Percentiles rank a stretch among this genome's conserved stretches.
Evolutionary conservation across 2,888 invertebrate genomes (phyloP).

Genomic region (Colostygia pectinataria): DNA sequence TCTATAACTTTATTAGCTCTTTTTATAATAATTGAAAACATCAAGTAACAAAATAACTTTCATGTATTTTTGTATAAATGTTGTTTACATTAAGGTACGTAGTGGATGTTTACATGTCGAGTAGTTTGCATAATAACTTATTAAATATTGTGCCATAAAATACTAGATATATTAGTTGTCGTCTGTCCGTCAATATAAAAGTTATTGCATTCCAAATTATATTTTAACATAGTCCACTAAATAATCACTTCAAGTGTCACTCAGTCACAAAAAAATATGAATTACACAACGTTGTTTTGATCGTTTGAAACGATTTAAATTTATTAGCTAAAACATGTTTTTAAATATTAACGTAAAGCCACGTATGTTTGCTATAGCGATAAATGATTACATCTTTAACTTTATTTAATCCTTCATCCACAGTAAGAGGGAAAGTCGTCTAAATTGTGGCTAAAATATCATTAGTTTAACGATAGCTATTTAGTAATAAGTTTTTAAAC

Average conservation of each 20-base stretch:
- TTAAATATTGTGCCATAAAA: conserved; percentile 52
- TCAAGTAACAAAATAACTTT: conserved; percentile 34
- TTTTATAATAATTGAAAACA: conserved; percentile 18
- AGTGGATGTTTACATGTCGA: conserved; percentile 35
- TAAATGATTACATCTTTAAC: conserved; percentile 3
- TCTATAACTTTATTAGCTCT: conserved; percentile 5
- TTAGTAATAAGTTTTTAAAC: conserved; percentile 17
- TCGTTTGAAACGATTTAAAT: conserved; percentile 58
- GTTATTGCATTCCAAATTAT: conserved; percentile 57
- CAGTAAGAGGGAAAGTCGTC: conserved; percentile 46
- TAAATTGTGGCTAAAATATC: conserved; percentile 43
- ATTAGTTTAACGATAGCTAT: conserved; percentile 14
- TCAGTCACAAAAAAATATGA: background rate
- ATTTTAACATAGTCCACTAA: conserved; percentile 21
- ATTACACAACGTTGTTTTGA: conserved; percentile 29
- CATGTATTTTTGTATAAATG: conserved; percentile 68
- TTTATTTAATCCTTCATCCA: conserved; percentile 19
- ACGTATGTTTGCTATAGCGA: no score
- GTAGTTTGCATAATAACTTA: conserved; percentile 29
- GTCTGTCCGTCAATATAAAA: conserved; percentile 24
- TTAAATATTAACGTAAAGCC: no score
- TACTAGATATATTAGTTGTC: conserved; percentile 23
- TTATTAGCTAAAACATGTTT: no score
- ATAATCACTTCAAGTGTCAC: conserved; percentile 18
- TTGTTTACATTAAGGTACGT: conserved; percentile 37